Base-by-base conservation (phyloP, 2,888 invertebrate species). In the Tiliacea aurago region DNA sequence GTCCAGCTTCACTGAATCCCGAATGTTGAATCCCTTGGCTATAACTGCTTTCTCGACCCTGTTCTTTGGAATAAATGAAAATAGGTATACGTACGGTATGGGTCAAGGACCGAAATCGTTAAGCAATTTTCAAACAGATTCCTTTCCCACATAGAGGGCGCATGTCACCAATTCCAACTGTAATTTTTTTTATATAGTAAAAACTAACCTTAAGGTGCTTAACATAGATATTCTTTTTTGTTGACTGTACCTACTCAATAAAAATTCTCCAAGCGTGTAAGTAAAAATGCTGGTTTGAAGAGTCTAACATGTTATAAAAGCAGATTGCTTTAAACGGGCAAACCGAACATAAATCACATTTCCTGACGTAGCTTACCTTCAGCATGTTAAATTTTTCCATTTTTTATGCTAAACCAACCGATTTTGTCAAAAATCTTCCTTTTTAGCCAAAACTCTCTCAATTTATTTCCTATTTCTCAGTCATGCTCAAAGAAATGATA, bases 271-370 rank as follows among this genome's bases (percentile, higher is more conserved):
- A n/a, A n/a, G 13, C 20, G 4, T 6, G 11, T 13, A 18, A 37
- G 15, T 37, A 47, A 55, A n/a, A 43, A 65, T 28, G 11, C 51
- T 33, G 5, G 28, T 53, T 49, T 49, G 20, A 58, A 55, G 47
- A 58, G 62, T 23, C n/a, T 58, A 23, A 75, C 41, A 63, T 23
- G 61, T 64, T 74, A 76, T 51, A 5, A 45, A 33, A 20, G 45
- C 41, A 7, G n/a, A 73, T 45, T 65, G 51, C 18, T 53, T 49
- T 65, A 61, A 53, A 33, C n/a, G 37, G n/a, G 18, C n/a, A 23
- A 73, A 33, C 41, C 20, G 13, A 58, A 23, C 33, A 68, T 64
- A 75, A 62, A 80, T 74, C 68, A 43, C n/a, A 28, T 69, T 62
- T n/a, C 1, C 37, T 56, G 65, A 53, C 64, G 64, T 37, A 28